Base-by-base conservation (phyloP, 2,888 invertebrate genomes). In the Biston betularia region DNA sequence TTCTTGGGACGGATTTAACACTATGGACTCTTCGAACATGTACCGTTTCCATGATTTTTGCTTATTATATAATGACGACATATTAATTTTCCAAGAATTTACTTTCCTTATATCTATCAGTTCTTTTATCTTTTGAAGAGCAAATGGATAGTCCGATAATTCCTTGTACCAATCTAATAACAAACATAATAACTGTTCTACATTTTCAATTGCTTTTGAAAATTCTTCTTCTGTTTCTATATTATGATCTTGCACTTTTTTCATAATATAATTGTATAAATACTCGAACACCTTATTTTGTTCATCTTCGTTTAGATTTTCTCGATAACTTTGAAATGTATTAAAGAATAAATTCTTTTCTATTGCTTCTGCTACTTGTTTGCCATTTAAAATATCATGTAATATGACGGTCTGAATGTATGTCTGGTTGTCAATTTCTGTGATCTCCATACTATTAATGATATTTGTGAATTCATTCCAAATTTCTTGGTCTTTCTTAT, bases 1-100 rank as follows among this genome's bases (percentile, higher is more conserved):
- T 12, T 81, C 75, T 70, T 86, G 83, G 34, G 76, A 77, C 6
- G 85, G 85, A 49, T 73, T 73, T 63, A 91, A 65, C 15, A 69
- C 38, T 48, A 92, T 45, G 1, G 90, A 91, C 42, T 89, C 86
- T 62, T 88, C 82, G 72, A 91, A 90, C 75, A 92, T 76, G 15
- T 71, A 63, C 68, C 76, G 88, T 63, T 80, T 80, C 90, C 89
- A 90, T 12, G 85, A 79, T 67, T 88, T 90, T 34, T 91, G 86
- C 58, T 78, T 77, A 59, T 87, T 84, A 68, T 90, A 92, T 45
- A 90, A 69, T 9, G 68, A 49, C 10, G 76, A 70, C 49, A 90
- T 69, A 68, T 78, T 68, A 5, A 62, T 54, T 45, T 80, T 76
- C 83, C 82, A 88, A 9, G 73, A 74, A 45, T 83, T 81, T 62